Base-by-base conservation (phyloP, 2,888 invertebrate species). In the Napeogenes inachia region DNA sequence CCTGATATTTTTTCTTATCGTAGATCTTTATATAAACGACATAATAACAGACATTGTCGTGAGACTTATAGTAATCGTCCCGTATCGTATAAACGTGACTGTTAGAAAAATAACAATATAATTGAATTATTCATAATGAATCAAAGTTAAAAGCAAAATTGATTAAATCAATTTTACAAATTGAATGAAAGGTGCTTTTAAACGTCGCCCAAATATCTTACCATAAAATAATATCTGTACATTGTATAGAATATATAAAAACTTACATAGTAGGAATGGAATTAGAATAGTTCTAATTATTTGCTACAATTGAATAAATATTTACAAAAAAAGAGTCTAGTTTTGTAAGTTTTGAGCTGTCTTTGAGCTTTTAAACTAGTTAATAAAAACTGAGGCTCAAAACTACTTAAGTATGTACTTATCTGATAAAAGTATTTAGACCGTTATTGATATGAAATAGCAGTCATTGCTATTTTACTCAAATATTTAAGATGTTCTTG, bases 281-380 rank as follows among this genome's bases (percentile, higher is more conserved):
- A 78, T 79, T 76, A 79, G 73, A 74, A 73, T 73, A 68, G 63
- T 75, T 66, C 66, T 72, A 69, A 63, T 67, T 75, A 77, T 77
- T 72, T 71, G 62, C 72, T 73, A 73, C 75, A 73, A 73, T 69
- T 72, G 73, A 70, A 72, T 73, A 75, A 72, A 75, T 85, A 86
- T 87, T 78, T 85, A 87, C 85, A 86, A 79, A 78, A 21, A 76
- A 69, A 53, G 35, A 58, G 50, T 61, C 54, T 54, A 45, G 55
- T 60, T 57, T 61, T 62, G 65, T 38, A 67, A 65, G 78, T 85
- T 85, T 89, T 89, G 89, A 90, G 89, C 89, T 89, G 77, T 80
- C 83, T 89, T 90, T 89, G 89, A 89, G 89, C 89, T 88, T 87
- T 82, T 80, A 81, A 87, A 87, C 83, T 86, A 88, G 85, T 82